Base-by-base conservation (phyloP, 2,797 vertebrate genomes). In the Lates japonicus region DNA sequence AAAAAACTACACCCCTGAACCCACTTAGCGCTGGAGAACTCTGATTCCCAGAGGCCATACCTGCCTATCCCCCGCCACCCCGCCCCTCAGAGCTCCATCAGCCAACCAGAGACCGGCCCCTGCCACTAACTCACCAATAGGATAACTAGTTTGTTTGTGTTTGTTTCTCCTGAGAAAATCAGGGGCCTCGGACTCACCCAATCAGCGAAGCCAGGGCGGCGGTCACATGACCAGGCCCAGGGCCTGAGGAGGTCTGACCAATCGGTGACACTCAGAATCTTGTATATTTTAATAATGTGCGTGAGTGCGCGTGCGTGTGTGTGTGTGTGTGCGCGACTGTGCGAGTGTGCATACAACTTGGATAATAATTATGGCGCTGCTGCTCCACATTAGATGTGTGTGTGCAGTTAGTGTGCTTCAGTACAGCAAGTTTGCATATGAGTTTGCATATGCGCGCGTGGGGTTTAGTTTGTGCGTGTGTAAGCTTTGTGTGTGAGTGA, bases 221-320 rank as follows among this genome's bases (percentile, higher is more conserved):
- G 81, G 88, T 92, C 87, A 86, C 68, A 13, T 65, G 89, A 92
- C 86, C 83, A 9, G 63, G 69, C 83, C 87, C 73, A 64, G 78
- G 78, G 92, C 87, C 89, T 72, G 83, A 85, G 70, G 90, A 90
- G 89, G 84, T 81, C 88, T 81, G 91, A 89, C 91, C 88, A 89
- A 91, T 91, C 86, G 91, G 90, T 89, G 91, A 94, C 92, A 87
- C 93, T 92, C 92, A 93, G 90, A 95, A 94, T 95, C 94, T 92
- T 95, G 95, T 95, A 95, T 95, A 96, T 95, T 96, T 95, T 96
- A 95, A 95, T 95, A 95, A 95, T 63, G 65, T 67, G 76, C 65
- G 84, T 73, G 87, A 41, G 70, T 60, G 87, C 42, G 80, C 55
- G 88, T 59, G n/a, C n/a, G n/a, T n/a, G n/a, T n/a, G n/a, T n/a